These are phyloP conservation scores for Thalpophila matura DNA, from an alignment of 2,888 invertebrate species.

Conservation along the genomic window DNA sequence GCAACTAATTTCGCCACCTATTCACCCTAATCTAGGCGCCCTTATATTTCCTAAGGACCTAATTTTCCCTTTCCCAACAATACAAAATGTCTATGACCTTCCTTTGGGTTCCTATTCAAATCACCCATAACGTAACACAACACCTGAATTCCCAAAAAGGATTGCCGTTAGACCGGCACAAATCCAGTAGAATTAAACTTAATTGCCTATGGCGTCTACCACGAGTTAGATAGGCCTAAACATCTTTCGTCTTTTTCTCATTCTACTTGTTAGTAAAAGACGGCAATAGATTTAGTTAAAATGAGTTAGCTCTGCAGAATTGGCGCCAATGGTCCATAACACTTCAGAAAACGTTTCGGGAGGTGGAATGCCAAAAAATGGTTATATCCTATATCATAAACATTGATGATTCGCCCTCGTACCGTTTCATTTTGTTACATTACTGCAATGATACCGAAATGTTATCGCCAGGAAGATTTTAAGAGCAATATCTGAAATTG, in stretches of 20 bases:
- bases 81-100: no score
- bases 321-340: not conserved
- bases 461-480: constrained; percentile 32
- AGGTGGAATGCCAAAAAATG: constrained; percentile 12
- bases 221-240: no score
- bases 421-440: constrained; percentile 13
- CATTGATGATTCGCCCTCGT: constrained; percentile 27
- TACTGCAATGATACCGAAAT: constrained; percentile 37
- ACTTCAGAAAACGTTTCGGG: not conserved
- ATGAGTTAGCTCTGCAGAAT: not conserved
- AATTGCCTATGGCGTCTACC: no score
- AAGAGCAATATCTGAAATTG: constrained; percentile 23
- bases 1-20: no score
- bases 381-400: constrained; percentile 23
- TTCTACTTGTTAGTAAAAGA: not conserved
- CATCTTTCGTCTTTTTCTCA: not conserved
- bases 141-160: no score
- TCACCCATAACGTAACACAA: no score
- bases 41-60: no score
- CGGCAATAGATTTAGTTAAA: not conserved
- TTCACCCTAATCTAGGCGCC: no score
- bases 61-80: no score
- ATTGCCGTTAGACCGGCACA: no score
- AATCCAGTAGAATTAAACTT: no score
- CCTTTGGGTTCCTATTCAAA: no score